These are phyloP conservation scores for Gopherus evgoodei DNA, from an alignment of 2,113 vertebrate genomes.

Conservation along the genomic window DNA sequence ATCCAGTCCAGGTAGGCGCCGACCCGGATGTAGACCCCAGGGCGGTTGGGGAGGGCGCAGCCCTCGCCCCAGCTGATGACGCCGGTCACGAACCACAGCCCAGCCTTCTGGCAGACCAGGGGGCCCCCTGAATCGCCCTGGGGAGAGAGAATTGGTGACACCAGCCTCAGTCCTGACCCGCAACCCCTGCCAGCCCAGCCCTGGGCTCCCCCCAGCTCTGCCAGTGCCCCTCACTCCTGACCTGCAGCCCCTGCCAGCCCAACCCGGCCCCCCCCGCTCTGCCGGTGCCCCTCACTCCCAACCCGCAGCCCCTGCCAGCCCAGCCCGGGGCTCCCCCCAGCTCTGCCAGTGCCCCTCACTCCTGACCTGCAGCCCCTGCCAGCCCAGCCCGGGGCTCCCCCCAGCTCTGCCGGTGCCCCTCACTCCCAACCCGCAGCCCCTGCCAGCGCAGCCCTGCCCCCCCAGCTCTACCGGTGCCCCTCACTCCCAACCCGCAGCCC, in stretches of 20 bases:
- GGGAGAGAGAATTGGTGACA: background rate
- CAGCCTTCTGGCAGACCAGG: constrained; percentile 80
- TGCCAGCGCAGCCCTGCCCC: background rate
- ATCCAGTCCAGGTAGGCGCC: constrained; percentile 80
- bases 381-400: background rate
- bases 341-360: background rate
- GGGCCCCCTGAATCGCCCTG: constrained; percentile 91
- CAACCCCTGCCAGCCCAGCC: no score
- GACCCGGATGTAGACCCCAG: constrained; percentile 86
- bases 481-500: background rate
- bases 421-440: no score
- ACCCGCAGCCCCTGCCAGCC: background rate
- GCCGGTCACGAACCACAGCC: constrained; percentile 84
- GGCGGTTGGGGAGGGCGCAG: constrained; percentile 84
- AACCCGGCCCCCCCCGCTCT: no score
- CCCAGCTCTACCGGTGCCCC: background rate
- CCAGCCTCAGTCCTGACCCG: rapidly evolving
- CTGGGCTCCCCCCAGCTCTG: no score
- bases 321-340: no score
- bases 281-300: background rate
- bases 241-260: background rate
- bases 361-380: no score
- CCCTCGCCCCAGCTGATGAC: constrained; percentile 91
- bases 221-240: background rate
- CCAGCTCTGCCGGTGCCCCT: background rate